A percentile compares a stretch with the other conserved stretches of the same genome.
Conservation (phyloP, 2,888 invertebrate genomes). For the Corbicula japonica region DNA sequence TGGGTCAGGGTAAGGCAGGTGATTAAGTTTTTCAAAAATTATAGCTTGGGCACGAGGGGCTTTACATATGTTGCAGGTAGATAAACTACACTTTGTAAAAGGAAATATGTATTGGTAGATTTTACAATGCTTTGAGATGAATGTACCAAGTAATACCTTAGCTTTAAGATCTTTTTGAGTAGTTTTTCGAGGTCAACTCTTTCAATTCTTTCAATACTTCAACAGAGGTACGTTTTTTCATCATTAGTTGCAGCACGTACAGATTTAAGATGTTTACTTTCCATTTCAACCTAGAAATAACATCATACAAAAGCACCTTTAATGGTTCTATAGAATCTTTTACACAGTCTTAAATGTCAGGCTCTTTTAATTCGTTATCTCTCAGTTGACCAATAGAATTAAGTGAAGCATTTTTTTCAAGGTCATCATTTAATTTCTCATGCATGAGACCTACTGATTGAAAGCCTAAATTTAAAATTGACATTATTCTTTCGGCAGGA, state of each 20-base stretch:
- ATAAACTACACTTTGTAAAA: slow-evolving; percentile 10
- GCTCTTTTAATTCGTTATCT: background rate
- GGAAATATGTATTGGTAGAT: slow-evolving; percentile 14
- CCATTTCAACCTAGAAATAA: slow-evolving; percentile 22
- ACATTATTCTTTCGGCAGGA: slow-evolving; percentile 28
- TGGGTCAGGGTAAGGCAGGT: slow-evolving; percentile 14
- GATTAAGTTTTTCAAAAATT: slow-evolving; percentile 2
- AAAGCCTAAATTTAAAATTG: slow-evolving; percentile 14
- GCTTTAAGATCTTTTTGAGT: slow-evolving; percentile 16
- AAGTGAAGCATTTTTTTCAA: slow-evolving; percentile 9
- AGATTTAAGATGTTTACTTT: slow-evolving; percentile 8
- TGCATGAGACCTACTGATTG: slow-evolving; percentile 27
- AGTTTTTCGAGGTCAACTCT: too few relatives aligned
- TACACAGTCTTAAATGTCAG: background rate
- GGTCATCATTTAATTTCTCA: slow-evolving; percentile 7
- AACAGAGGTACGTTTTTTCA: background rate
- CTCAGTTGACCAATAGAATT: slow-evolving; percentile 11
- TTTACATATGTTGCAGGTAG: slow-evolving; percentile 14
- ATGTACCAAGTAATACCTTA: background rate
- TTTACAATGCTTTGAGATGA: slow-evolving; percentile 14
- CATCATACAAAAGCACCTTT: slow-evolving; percentile 9
- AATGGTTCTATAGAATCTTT: slow-evolving; percentile 22
- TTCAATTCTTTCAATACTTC: slow-evolving; percentile 7
- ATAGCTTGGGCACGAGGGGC: slow-evolving; percentile 3
- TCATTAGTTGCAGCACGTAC: slow-evolving; percentile 8